Base-by-base conservation (phyloP, 2,113 vertebrate species). In the Alouatta palliata region DNA sequence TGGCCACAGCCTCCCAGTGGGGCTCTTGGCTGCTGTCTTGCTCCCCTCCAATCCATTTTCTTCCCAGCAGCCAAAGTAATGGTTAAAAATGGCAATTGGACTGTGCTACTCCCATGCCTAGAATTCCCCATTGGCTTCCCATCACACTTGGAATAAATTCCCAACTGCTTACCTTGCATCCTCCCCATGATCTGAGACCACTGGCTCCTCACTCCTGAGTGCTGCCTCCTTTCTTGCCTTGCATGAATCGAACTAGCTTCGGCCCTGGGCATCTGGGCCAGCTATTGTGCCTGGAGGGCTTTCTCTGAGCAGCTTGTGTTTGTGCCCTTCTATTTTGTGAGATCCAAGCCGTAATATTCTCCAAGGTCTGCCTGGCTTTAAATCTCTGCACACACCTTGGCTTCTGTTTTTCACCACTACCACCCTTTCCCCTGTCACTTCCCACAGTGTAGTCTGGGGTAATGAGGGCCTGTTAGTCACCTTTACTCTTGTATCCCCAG, bases 1-100 rank as follows among this genome's bases (percentile, higher is more conserved):
- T 19, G 16, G 58, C 16, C 25, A 3, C 35, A 40, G 45, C 32
- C 40, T 87, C 30, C 43, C 43, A 20, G 21, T 30, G 32, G 64
- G 35, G 25, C 27, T 23, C 19, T 61, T 43, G 40, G 4, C 25
- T 64, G 45, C 37, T 32, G 5, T 91, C 49, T 52, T 79, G 10
- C 45, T 10, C 3, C 66, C 21, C n/a, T 54, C 6, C 27, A 8
- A 5, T 71, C 83, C 17, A 5, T 71, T 92, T 61, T 71, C 70
- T 40, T 71, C 25, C 32, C 25, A 82, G 54, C 43, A 75, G 19
- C 27, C 73, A 83, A 47, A 91, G 40, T 23, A 40, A 27, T 58
- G 71, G 73, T 96, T 86, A 30, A 66, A 71, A 88, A 35, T 93
- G 64, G 77, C n/a, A 43, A 32, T 40, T 6, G 45, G 13, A 82